Evolutionary conservation across 2,113 vertebrate genomes (phyloP).

Genomic region (Turdus rufiventris): DNA sequence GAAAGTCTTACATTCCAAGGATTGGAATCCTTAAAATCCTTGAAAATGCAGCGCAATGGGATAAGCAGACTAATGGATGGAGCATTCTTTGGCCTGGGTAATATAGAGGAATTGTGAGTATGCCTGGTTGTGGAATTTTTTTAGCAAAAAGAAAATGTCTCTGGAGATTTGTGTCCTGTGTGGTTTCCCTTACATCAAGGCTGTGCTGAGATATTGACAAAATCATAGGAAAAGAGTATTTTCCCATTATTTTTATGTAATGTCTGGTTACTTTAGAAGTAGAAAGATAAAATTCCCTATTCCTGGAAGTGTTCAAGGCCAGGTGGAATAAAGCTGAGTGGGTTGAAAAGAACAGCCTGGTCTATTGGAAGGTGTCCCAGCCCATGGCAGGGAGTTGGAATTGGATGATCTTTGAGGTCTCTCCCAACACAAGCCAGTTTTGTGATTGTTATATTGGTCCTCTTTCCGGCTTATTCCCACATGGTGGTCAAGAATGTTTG

Average conservation of each 20-base stretch:
- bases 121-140: background rate
- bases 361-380: background rate
- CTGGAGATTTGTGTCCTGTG: background rate
- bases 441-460: background rate
- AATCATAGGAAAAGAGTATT: background rate
- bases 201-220: background rate
- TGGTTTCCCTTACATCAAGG: background rate
- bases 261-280: background rate
- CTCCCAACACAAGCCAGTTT: background rate
- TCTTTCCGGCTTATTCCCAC: background rate
- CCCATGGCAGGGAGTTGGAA: background rate
- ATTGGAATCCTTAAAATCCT: conserved; percentile 87
- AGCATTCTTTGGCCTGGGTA: conserved; percentile 94
- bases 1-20: conserved; percentile 97
- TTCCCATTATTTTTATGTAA: background rate
- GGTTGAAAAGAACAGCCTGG: background rate
- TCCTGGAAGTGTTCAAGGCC: background rate
- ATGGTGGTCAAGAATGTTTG: background rate
- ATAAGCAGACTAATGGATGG: conserved; percentile 94
- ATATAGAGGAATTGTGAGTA: conserved; percentile 89
- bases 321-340: background rate
- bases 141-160: background rate
- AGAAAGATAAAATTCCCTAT: background rate
- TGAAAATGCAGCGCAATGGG: conserved; percentile 95
- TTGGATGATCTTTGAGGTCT: background rate